Base-by-base conservation (phyloP, 1,140 invertebrate genomes). In the Drosophila sucinea region DNA sequence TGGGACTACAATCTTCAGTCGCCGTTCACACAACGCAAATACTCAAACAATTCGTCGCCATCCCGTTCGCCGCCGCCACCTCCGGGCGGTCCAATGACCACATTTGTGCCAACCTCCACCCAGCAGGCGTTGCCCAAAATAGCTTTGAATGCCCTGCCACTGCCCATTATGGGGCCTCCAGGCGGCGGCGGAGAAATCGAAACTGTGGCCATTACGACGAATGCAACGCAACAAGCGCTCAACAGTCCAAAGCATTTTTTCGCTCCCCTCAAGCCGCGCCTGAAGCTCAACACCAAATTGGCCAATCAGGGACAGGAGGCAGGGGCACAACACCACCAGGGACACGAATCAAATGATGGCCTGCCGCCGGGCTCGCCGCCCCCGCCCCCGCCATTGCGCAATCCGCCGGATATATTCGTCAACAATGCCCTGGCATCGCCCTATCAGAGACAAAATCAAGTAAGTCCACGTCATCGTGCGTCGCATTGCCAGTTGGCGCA, bases 231-330 rank as follows among this genome's bases (percentile, higher is more conserved):
- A 67, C 74, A 77, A 73, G 63, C 77, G 63, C 81, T 85, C 66
- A 90, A 90, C 38, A 91, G 81, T 67, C 90, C 87, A 4, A 92
- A 91, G 72, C 91, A 92, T 57, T 92, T 92, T 63, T 92, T 92
- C 76, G 84, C 91, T 5, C 91, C 91, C 32, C 76, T 92, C 7
- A 92, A 92, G 75, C 89, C 91, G 58, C 89, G 90, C 64, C 76
- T 91, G 25, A 91, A 83, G 80, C 70, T 91, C 65, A 84, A 91
- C 70, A 91, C 90, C 29, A 77, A 85, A 66, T 57, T 91, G 38
- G 90, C 90, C 55, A 91, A 91, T 60, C 77, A 81, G 61, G 55
- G 60, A 27, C 63, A 67, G 30, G 56, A 66, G 60, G 56, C 41
- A 25, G 17, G 17, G 17, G 17, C 17, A 17, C 17, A 17, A 17